Conservation (phyloP, 2,888 invertebrate genomes). For the Teinopalpus imperialis region DNA sequence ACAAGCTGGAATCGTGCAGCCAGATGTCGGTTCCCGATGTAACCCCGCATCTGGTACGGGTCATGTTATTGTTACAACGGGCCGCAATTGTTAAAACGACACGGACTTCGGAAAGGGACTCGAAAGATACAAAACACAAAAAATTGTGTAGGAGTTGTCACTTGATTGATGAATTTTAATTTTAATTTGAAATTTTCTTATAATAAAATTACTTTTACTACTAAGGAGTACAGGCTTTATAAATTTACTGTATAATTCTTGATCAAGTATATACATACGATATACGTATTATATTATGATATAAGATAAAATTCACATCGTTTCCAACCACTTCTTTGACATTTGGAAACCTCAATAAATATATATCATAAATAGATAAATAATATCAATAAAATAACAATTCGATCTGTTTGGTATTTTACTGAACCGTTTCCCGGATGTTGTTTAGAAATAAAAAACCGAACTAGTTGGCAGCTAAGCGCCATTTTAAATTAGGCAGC, state of each 20-base stretch:
- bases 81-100: conserved; percentile 11
- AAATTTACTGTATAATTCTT: too few relatives aligned
- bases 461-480: conserved; percentile 47
- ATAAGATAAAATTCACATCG: too few relatives aligned
- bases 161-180: too few relatives aligned
- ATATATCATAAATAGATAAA: conserved; percentile 30
- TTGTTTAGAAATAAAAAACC: conserved; percentile 41
- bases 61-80: conserved; percentile 34
- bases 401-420: conserved; percentile 26
- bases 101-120: neutral
- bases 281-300: too few relatives aligned
- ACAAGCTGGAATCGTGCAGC: conserved; percentile 39
- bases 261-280: too few relatives aligned
- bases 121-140: neutral
- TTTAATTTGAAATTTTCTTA: too few relatives aligned
- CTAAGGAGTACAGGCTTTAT: too few relatives aligned
- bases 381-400: conserved; percentile 22
- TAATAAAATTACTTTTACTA: too few relatives aligned
- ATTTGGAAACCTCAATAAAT: conserved; percentile 17
- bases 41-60: conserved; percentile 41
- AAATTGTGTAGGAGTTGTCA: too few relatives aligned
- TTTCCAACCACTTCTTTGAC: conserved; percentile 11
- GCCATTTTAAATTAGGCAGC: conserved; percentile 52
- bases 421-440: conserved; percentile 38
- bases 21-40: conserved; percentile 47